These are phyloP conservation scores for Pocota personata DNA, from an alignment of 2,888 invertebrate genomes.

Conservation along the genomic window DNA sequence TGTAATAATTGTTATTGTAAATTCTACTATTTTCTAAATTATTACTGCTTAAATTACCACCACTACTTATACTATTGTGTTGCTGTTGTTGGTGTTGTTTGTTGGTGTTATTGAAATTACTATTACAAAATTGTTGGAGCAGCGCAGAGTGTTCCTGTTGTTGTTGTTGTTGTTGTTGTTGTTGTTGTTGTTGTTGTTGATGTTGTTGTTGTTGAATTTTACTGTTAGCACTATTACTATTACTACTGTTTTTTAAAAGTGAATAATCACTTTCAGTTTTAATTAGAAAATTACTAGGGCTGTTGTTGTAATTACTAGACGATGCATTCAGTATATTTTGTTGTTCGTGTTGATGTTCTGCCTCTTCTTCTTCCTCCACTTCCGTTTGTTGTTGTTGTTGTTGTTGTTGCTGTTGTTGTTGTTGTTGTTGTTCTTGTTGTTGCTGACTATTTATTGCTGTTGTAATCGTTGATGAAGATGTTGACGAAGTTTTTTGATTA, in stretches of 20 bases:
- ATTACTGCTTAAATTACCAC: conserved; percentile 46
- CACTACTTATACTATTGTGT: conserved; percentile 19
- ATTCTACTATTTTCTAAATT: conserved; percentile 53
- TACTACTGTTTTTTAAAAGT: conserved; percentile 34
- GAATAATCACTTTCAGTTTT: conserved; percentile 55
- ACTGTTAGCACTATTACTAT: conserved; percentile 38
- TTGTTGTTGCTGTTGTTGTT: conserved; percentile 66
- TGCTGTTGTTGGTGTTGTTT: conserved; percentile 38
- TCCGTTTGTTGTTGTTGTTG: conserved; percentile 62
- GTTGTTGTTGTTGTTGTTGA: conserved; percentile 35
- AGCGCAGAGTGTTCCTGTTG: conserved; percentile 27
- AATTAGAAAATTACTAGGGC: conserved; percentile 38
- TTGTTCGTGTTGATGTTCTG: not conserved
- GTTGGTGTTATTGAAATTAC: conserved; percentile 6
- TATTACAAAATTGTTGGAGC: conserved; percentile 43
- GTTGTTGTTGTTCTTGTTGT: conserved; percentile 53
- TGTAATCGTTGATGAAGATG: conserved; percentile 32
- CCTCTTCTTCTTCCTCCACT: not conserved
- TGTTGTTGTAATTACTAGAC: conserved; percentile 18
- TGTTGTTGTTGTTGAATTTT: conserved; percentile 31
- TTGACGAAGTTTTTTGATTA: conserved; percentile 48
- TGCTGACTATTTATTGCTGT: conserved; percentile 61
- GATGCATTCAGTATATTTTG: conserved; percentile 59
- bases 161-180: conserved; percentile 34
- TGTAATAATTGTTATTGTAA: conserved; percentile 65